Percentiles rank a stretch among this genome's conserved stretches.
Conservation (phyloP, 2,113 vertebrate genomes). For the Opisthocomus hoazin region DNA sequence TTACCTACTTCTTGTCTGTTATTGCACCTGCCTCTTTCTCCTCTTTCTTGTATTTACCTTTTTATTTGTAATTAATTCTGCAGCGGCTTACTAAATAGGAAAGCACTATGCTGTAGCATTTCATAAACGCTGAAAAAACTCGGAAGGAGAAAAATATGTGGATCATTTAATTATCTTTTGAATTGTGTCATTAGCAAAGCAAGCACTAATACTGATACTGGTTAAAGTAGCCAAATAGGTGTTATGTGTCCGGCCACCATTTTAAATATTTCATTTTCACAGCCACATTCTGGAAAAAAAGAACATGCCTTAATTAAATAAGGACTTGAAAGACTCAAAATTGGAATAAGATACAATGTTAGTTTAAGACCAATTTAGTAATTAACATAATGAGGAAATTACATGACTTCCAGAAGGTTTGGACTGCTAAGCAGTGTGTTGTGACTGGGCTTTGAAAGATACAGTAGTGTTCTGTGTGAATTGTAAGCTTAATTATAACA, state of each 20-base stretch:
- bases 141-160: background rate
- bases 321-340: background rate
- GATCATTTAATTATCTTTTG: background rate
- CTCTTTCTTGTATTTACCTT: background rate
- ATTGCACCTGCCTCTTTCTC: background rate
- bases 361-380: background rate
- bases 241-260: background rate
- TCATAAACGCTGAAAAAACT: background rate
- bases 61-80: background rate
- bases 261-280: background rate
- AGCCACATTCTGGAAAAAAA: background rate
- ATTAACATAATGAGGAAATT: background rate
- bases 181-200: background rate
- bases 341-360: background rate
- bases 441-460: background rate
- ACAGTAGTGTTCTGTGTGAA: background rate
- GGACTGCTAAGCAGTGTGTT: background rate
- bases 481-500: background rate
- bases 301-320: background rate
- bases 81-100: background rate
- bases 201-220: background rate
- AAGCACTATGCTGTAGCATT: background rate
- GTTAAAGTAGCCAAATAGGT: background rate
- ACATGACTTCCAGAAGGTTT: background rate
- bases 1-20: background rate